A percentile compares a stretch with the other conserved stretches of the same genome.
Evolutionary conservation across 2,113 vertebrate genomes (phyloP).

Genomic region (Eurystomus gularis): DNA sequence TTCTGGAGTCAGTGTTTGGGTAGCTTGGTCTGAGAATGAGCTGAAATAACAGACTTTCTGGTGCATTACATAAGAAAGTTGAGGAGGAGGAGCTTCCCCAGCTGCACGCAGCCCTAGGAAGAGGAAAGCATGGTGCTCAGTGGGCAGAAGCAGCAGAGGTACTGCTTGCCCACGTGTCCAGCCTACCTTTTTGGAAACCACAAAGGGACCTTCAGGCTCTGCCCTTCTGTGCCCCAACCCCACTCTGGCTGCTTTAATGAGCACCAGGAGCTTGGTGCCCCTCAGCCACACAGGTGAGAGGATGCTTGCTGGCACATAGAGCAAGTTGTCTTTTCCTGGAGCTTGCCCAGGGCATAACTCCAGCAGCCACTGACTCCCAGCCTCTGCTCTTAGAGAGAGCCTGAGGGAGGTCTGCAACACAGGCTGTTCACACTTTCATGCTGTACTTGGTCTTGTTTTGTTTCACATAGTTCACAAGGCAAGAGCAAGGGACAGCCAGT

Average conservation of each 20-base stretch:
- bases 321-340: background rate
- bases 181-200: background rate
- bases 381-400: background rate
- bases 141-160: background rate
- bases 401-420: background rate
- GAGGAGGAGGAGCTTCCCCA: background rate
- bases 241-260: accelerated
- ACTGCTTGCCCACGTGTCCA: background rate
- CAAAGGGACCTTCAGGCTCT: background rate
- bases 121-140: background rate
- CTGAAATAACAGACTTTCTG: background rate
- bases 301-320: accelerated
- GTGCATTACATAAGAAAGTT: background rate
- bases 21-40: background rate
- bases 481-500: background rate
- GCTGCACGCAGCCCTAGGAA: background rate
- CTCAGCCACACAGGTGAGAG: background rate
- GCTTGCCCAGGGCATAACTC: background rate
- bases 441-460: background rate
- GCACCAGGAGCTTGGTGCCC: accelerated
- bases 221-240: background rate
- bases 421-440: background rate
- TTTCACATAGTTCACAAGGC: background rate
- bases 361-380: accelerated
- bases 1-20: background rate